phyloP scores from a whole-genome alignment of 2,888 invertebrate genomes.

The Carabus problematicus region DNA sequence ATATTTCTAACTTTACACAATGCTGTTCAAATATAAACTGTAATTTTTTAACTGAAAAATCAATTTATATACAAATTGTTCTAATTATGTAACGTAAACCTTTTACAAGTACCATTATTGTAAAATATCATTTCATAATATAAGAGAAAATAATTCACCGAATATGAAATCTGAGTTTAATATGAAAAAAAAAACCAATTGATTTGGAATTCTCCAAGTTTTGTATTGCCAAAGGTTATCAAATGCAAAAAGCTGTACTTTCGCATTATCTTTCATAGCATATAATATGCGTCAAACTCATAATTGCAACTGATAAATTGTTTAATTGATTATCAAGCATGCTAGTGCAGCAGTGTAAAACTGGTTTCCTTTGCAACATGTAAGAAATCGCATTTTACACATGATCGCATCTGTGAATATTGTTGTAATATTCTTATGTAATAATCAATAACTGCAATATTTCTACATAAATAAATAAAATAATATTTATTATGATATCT shows the following conservation, averaged over 20 bases:
- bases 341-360: slow-evolving; percentile 15
- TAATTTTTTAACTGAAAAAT: neutral
- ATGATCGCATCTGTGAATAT: slow-evolving; percentile 28
- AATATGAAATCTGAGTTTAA: slow-evolving; percentile 21
- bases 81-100: slow-evolving; percentile 23
- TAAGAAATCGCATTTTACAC: slow-evolving; percentile 36
- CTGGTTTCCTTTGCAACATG: slow-evolving; percentile 25
- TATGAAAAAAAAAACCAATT: slow-evolving; percentile 7
- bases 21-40: neutral
- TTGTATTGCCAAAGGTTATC: too few species aligned
- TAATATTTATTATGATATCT: neutral
- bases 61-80: slow-evolving; percentile 36
- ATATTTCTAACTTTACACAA: slow-evolving; percentile 1
- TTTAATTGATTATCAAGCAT: too few species aligned
- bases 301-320: too few species aligned
- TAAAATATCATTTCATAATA: slow-evolving; percentile 33
- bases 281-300: too few species aligned
- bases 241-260: too few species aligned
- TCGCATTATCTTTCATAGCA: too few species aligned
- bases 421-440: slow-evolving; percentile 18
- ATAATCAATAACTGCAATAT: slow-evolving; percentile 8
- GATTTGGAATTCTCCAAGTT: neutral
- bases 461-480: slow-evolving; percentile 2
- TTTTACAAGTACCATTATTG: slow-evolving; percentile 17
- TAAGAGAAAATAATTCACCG: slow-evolving; percentile 18